Conservation (phyloP, 2,888 invertebrate genomes). For the Diplazon laetatorius region DNA sequence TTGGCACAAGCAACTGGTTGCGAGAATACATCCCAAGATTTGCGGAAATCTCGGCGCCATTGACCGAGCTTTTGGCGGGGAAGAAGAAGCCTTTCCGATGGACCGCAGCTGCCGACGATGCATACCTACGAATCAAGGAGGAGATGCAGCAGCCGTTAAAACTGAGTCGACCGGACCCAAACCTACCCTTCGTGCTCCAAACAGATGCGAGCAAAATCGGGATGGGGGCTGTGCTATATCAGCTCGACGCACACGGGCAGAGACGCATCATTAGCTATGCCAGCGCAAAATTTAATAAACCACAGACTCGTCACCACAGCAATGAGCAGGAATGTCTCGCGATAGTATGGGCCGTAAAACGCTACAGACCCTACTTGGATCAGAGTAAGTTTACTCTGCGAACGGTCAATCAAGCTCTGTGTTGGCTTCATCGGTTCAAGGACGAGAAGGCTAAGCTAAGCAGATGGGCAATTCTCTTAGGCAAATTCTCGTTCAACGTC, state of each 20-base stretch:
- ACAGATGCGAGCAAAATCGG: constrained; percentile 39
- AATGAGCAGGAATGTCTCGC: neutral
- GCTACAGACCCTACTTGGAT: neutral
- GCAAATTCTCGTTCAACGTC: neutral
- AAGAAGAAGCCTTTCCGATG: constrained; percentile 20
- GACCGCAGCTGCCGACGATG: constrained; percentile 15
- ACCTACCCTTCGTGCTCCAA: constrained; percentile 7
- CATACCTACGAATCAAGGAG: neutral
- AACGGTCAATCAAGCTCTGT: neutral
- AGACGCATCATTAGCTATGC: constrained; percentile 44
- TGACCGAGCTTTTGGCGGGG: constrained; percentile 31
- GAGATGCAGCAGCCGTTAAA: constrained; percentile 18
- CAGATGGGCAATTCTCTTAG: neutral
- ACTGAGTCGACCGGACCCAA: constrained; percentile 34
- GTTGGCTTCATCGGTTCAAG: neutral
- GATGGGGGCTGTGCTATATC: constrained; percentile 5
- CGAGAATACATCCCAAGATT: constrained; percentile 47
- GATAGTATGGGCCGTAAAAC: neutral
- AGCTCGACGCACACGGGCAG: neutral
- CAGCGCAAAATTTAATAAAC: constrained; percentile 25
- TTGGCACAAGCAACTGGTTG: constrained; percentile 58
- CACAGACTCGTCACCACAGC: neutral
- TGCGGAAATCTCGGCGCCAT: neutral
- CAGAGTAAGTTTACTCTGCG: neutral
- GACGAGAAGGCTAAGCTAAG: neutral